Conservation (phyloP, 2,113 vertebrate genomes). For the Grammomys dolichurus region DNA sequence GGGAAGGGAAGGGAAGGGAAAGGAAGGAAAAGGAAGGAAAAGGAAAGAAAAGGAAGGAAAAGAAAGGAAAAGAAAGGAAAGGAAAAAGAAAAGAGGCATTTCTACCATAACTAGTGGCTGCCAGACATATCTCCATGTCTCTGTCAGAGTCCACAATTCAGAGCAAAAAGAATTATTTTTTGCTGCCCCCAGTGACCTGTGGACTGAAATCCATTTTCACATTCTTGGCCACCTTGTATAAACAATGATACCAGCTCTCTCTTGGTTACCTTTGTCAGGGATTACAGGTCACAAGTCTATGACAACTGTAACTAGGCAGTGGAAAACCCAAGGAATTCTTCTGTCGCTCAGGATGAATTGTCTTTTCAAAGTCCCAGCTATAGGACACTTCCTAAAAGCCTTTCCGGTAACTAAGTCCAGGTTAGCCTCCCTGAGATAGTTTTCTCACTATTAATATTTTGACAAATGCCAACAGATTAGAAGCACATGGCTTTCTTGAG, state of each 20-base stretch:
- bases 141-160: not conserved
- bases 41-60: no score
- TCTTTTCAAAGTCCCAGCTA: conserved; percentile 44
- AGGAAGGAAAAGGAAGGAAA: no score
- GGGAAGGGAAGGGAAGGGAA: no score
- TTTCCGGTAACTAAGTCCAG: conserved; percentile 67
- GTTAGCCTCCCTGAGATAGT: not conserved
- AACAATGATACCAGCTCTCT: not conserved
- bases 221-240: not conserved
- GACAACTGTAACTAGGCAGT: not conserved
- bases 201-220: not conserved
- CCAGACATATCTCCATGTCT: not conserved
- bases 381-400: conserved; percentile 49
- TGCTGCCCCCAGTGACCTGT: not conserved
- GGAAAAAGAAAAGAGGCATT: not conserved
- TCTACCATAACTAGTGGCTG: not conserved
- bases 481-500: conserved; percentile 64
- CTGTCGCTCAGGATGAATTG: not conserved
- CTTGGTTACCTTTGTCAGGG: not conserved
- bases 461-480: conserved; percentile 70
- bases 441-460: conserved; percentile 71
- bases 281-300: not conserved
- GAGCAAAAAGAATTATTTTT: not conserved
- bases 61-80: no score
- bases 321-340: not conserved